Evolutionary conservation across 2,113 vertebrate species (phyloP).

Genomic region (Mystacornis crossleyi): DNA sequence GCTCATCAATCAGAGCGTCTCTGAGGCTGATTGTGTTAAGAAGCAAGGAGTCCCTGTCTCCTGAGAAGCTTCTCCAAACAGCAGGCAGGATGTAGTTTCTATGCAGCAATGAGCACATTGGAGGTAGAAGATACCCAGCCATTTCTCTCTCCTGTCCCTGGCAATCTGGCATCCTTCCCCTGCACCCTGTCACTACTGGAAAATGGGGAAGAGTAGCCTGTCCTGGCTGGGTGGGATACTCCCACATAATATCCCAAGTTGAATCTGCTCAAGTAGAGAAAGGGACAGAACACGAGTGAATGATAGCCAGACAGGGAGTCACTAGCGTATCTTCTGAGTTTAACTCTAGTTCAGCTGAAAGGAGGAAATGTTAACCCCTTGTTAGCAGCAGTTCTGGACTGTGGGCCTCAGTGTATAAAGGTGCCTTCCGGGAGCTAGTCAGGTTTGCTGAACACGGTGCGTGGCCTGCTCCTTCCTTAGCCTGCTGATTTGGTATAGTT

Average conservation of each 20-base stretch:
- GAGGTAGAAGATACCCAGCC: background rate
- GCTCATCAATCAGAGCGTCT: background rate
- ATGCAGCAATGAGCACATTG: rapidly evolving
- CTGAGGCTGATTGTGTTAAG: background rate
- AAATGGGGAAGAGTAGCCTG: background rate
- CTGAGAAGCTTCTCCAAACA: background rate
- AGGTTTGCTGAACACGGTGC: background rate
- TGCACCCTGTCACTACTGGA: background rate
- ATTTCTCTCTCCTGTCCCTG: background rate
- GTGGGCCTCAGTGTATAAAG: background rate
- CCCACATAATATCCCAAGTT: background rate
- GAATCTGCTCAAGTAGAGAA: background rate
- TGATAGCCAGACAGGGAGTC: background rate
- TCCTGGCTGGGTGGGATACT: background rate
- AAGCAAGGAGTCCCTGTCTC: background rate
- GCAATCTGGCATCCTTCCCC: background rate
- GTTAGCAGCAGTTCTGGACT: background rate
- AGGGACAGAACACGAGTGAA: rapidly evolving
- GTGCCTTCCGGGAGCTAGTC: background rate
- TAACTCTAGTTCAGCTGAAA: background rate
- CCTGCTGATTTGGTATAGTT: background rate
- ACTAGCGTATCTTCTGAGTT: background rate
- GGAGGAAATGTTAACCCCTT: background rate
- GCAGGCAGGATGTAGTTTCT: background rate
- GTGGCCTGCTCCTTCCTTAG: background rate